Base-by-base conservation (phyloP, 2,113 vertebrate species). In the Manacus vitellinus region DNA sequence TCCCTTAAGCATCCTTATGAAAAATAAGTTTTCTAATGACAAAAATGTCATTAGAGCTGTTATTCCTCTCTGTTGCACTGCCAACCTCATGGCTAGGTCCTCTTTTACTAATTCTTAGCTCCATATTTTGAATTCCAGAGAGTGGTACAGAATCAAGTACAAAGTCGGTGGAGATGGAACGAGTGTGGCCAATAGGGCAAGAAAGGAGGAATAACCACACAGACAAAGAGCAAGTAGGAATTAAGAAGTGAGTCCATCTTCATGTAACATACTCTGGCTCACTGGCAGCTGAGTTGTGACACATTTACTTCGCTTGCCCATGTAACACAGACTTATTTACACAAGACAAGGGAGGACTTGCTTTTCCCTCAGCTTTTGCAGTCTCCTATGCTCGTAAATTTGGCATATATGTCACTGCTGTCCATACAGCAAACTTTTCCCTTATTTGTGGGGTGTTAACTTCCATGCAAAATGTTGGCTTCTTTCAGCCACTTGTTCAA, bases 81-180 rank as follows among this genome's bases (percentile, higher is more conserved):
- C 18, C 24, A 55, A 89, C 21, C 46, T 66, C 7, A 0, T 44
- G 47, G 59, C 88, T 73, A n/a, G 18, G 25, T 85, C 27, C 30
- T 70, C 18, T 93, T 41, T 47, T 47, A 74, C 39, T 56, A 14
- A 20, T 79, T 62, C 49, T 49, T 55, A 77, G 19, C 33, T 87
- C 17, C 79, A 56, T 0, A 4, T 52, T 90, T 85, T 6, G 6
- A 27, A 78, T 44, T 52, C 18, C 35, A 62, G 58, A 27, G 43
- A 23, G 22, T 2, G 2, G 24, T 39, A 37, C 33, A 62, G 58
- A 75, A 37, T 9, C 0, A 0, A 27, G 37, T 54, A 37, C 8
- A 23, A 52, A 41, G 49, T 41, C 6, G 19, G 43, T 43, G 55
- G 15, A 77, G 35, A 66, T 15, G 41, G 61, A 71, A 8, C 0